Evolutionary conservation across 2,113 vertebrate genomes (phyloP).

Genomic region (Ptychochromis oligacanthus): DNA sequence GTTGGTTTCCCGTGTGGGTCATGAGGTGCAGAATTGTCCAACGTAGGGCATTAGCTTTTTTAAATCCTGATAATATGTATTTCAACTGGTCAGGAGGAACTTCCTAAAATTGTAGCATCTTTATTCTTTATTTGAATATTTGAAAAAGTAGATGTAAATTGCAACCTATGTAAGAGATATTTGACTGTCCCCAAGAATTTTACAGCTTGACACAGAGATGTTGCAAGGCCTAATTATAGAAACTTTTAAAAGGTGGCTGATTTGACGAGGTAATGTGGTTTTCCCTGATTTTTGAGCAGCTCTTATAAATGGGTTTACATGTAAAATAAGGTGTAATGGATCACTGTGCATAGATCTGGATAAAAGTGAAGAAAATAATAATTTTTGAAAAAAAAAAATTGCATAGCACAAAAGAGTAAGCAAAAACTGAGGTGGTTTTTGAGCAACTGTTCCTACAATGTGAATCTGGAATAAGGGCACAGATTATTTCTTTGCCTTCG

Average conservation of each 20-base stretch:
- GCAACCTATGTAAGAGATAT: not conserved
- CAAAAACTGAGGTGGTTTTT: not conserved
- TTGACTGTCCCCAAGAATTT: not conserved
- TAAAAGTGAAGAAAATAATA: not conserved
- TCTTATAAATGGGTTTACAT: not conserved
- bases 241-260: not conserved
- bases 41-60: not conserved
- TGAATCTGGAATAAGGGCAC: conserved; percentile 14
- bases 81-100: not conserved
- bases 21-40: not conserved
- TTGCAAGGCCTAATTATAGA: not conserved
- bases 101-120: not conserved
- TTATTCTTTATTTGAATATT: conserved; percentile 1
- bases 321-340: not conserved
- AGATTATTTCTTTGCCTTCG: conserved; percentile 14
- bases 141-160: not conserved
- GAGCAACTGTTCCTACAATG: conserved; percentile 29
- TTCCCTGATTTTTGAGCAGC: conserved; percentile 9
- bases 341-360: conserved; percentile 38
- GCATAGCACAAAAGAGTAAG: conserved; percentile 39
- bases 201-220: conserved; percentile 11
- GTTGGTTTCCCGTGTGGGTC: not conserved
- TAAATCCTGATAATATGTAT: not conserved
- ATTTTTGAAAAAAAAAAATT: not conserved
- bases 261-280: not conserved